These are phyloP conservation scores for Pteronura brasiliensis DNA, from an alignment of 2,113 vertebrate species.

Conservation along the genomic window DNA sequence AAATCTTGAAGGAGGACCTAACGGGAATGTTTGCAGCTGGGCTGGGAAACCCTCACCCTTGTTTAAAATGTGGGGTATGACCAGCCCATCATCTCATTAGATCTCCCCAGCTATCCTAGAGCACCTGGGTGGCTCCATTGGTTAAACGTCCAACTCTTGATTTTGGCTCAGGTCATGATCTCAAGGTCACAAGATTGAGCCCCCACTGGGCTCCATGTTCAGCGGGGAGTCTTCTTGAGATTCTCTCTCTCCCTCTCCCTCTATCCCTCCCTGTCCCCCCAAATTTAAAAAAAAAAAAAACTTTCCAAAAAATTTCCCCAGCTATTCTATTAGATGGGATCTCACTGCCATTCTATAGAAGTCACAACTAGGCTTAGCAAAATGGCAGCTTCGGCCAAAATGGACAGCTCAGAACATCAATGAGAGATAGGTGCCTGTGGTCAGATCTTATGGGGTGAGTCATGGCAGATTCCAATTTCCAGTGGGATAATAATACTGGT, in stretches of 20 bases:
- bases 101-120: background rate
- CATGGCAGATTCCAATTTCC: background rate
- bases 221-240: background rate
- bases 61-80: too few relatives aligned
- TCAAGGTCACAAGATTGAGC: background rate
- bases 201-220: background rate
- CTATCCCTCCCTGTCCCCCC: background rate
- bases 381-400: background rate
- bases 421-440: background rate
- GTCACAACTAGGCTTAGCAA: background rate
- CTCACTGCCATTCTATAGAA: background rate
- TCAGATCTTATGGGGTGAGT: background rate
- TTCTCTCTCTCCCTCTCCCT: background rate
- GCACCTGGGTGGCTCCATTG: background rate
- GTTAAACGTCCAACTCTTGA: background rate
- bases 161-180: background rate
- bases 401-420: too few relatives aligned
- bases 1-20: background rate
- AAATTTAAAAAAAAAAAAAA: background rate
- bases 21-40: background rate
- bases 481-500: background rate
- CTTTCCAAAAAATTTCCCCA: background rate
- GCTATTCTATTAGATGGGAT: background rate
- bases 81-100: background rate
- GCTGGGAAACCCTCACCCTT: background rate